Conservation (phyloP, 2,113 vertebrate genomes). For the Coptodon rendalli region DNA sequence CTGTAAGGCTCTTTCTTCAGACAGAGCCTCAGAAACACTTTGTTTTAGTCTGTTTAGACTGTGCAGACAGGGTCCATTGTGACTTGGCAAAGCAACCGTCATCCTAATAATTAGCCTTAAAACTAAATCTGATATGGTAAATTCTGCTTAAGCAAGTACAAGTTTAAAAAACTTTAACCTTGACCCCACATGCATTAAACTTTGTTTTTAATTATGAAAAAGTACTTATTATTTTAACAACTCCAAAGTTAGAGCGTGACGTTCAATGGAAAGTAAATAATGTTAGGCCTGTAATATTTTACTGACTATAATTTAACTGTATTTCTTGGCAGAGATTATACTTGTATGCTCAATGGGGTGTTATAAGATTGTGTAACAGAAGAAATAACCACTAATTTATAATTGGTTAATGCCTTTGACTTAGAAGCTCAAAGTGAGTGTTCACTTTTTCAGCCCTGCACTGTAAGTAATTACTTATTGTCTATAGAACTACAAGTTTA, state of each 20-base stretch:
- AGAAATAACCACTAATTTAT: neutral
- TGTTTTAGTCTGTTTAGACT: neutral
- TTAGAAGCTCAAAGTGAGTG: neutral
- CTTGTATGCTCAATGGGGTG: neutral
- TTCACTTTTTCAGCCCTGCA: neutral
- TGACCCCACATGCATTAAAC: neutral
- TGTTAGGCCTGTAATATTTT: neutral
- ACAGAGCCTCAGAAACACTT: neutral
- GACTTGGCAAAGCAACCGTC: neutral
- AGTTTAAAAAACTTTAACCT: neutral
- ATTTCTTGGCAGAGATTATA: neutral
- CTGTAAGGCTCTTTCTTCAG: neutral
- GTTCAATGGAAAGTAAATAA: neutral
- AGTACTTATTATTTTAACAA: neutral
- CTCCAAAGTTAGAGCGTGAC: neutral
- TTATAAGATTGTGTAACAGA: neutral
- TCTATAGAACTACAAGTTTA: neutral
- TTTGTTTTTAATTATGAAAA: neutral
- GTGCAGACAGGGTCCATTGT: neutral
- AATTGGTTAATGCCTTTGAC: neutral
- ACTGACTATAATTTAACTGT: neutral
- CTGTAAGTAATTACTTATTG: neutral
- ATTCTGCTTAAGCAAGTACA: neutral
- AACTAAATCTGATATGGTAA: neutral
- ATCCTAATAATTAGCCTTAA: neutral